Base-by-base conservation (phyloP, 2,888 invertebrate genomes). In the Spialia ferax region DNA sequence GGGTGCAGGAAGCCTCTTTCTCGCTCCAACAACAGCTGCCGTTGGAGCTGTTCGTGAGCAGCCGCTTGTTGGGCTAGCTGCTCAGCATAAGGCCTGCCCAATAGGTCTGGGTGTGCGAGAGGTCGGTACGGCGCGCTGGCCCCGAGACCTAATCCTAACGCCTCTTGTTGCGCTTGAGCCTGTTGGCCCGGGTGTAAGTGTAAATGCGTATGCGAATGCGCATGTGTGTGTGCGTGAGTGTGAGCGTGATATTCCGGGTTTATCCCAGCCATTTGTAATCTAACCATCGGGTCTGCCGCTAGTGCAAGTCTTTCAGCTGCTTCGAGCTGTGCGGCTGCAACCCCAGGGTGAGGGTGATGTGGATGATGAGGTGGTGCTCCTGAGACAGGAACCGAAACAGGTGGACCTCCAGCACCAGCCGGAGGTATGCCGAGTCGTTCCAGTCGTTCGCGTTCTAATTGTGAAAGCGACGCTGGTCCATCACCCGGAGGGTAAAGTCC, bases 241-340 rank as follows among this genome's bases (percentile, higher is more conserved):
- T 98, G 98, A 83, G 97, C 97, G 93, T 98, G 98, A 94, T 97
- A 97, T 94, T 97, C 97, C 60, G 97, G 97, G 79, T 95, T 96
- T 80, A 97, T 96, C 85, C 98, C 97, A 78, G 98, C 98, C 98
- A 98, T 98, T 95, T 98, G 98, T 85, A 98, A 93, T 78, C 98
- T 97, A 90, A 96, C 97, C 97, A 98, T 97, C 72, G 98, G 98
- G 93, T 98, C 98, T 74, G 97, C 97, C 71, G 98, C 97, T 79
- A 97, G 94, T 71, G 97, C 97, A 74, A 97, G 91, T 76, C 97
- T 94, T 89, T 98, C 97, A 77, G 97, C 96, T 77, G 95, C 95
- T 79, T 96, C 96, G 69, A 96, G 89, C 85, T 96, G 96, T 69
- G 96, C 96, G 23, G 94, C 93, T 52, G 94, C 94, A 54, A 91